Evolutionary conservation across 2,888 invertebrate genomes (phyloP).

Genomic region (Aspidiotus destructor): DNA sequence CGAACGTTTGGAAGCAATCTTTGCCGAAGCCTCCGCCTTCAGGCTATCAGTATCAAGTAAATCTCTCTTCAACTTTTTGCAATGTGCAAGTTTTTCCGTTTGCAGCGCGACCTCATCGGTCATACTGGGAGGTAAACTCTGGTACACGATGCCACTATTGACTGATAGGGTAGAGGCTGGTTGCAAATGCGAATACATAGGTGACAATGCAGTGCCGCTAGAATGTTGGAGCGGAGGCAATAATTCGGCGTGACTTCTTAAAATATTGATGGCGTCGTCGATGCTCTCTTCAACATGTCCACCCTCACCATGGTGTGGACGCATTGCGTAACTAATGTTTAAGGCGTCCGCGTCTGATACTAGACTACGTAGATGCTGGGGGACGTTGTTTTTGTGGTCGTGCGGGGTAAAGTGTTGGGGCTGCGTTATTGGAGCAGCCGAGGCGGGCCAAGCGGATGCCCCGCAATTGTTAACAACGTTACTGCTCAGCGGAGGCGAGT

Average conservation of each 20-base stretch:
- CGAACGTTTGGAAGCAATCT: conserved; percentile 23
- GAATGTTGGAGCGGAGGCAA: conserved; percentile 26
- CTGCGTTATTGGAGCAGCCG: conserved; percentile 21
- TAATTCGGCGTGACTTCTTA: conserved; percentile 81
- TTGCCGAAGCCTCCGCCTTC: not conserved
- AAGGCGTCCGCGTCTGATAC: conserved; percentile 8
- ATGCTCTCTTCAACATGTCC: conserved; percentile 80
- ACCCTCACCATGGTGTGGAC: conserved; percentile 30
- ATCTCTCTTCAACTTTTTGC: not conserved
- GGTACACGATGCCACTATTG: conserved; percentile 4
- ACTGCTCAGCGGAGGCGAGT: conserved; percentile 71
- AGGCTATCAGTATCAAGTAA: conserved; percentile 11
- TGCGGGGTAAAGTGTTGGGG: conserved; percentile 29
- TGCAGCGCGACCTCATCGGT: not conserved
- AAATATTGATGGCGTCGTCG: conserved; percentile 90
- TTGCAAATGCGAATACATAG: conserved; percentile 37
- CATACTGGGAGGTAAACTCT: conserved; percentile 1
- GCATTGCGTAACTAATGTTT: conserved; percentile 19
- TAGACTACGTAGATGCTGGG: conserved; percentile 6
- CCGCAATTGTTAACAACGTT: not conserved
- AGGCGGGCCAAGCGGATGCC: not conserved
- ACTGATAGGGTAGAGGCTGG: conserved; percentile 10
- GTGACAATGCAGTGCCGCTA: conserved; percentile 28
- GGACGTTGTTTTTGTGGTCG: conserved; percentile 5
- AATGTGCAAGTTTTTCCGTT: not conserved